Evolutionary conservation across 1,140 invertebrate species (phyloP), one percentile per base, ranked within the genome.

Genomic region (Goniozus legneri): DNA sequence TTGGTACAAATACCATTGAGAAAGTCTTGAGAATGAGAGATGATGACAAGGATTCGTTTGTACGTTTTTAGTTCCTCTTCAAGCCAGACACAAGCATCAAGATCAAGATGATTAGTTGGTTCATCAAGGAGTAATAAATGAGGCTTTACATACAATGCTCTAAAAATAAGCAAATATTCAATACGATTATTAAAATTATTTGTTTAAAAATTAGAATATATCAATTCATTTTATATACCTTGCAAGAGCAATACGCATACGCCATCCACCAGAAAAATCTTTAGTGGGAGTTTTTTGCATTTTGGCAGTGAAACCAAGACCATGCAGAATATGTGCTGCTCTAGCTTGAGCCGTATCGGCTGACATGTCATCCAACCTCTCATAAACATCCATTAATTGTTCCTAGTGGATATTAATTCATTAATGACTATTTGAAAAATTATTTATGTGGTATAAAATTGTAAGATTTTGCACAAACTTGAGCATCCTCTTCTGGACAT

Each of bases 21-120:
- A 71, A 99, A 99, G 84, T 99, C 97, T 81, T 99, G 97, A 4
- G 97, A 99, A 76, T 99, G 97, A 2, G 96, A 99, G 57, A 99
- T 95, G 38, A 99, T 85, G n/a, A 99, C 90, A 55, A 99, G 77
- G 75, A 98, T 98, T 63, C 95, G 82, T 75, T 97, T 97, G 67
- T 98, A 93, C 73, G 87, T 87, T 78, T 95, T 95, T 1, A 99
- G 77, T 78, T 98, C 95, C 73, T 96, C 92, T 77, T 99, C 96
- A 18, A 99, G 80, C 97, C 97, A 99, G n/a, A 99, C 96, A 78
- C 96, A 98, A 34, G 96, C 95, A 68, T 99, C 97, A 60, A 99
- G 84, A 82, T 99, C 97, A 62, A 99, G 82, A 76, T 98, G 95
- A 80, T 98, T 98, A 1, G 96, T 98, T 33, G 96, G 96, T 78